A percentile compares a stretch with the other conserved stretches of the same genome.
These are phyloP conservation scores for Ovis canadensis DNA, from an alignment of 2,113 vertebrate genomes.

Conservation along the genomic window DNA sequence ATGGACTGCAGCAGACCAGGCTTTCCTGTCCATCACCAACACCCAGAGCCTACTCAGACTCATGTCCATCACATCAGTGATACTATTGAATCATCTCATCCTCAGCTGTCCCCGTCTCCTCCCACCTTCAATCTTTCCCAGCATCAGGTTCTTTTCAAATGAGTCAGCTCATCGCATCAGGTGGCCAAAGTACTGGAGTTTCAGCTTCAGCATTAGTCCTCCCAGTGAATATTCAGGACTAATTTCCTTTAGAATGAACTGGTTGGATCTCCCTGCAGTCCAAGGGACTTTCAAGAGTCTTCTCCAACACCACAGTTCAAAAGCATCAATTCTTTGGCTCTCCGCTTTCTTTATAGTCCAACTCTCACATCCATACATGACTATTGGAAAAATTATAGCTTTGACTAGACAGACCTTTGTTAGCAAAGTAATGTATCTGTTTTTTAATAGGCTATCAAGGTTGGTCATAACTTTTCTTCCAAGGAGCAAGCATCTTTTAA, in stretches of 20 bases:
- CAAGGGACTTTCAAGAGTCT: background rate
- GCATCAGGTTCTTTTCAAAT: background rate
- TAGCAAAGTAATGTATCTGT: background rate
- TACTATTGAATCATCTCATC: background rate
- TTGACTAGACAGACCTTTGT: background rate
- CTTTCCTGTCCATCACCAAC: background rate
- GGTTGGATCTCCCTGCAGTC: background rate
- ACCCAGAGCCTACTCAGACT: background rate
- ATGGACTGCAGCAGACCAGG: background rate
- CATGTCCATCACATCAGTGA: background rate
- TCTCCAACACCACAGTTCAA: background rate
- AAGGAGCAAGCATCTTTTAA: background rate
- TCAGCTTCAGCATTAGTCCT: background rate
- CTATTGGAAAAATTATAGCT: background rate
- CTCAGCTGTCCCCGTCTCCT: background rate
- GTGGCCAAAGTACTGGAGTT: background rate
- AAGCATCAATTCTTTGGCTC: background rate
- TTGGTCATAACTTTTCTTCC: background rate
- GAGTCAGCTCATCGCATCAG: accelerated
- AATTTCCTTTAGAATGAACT: background rate
- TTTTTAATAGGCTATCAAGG: background rate
- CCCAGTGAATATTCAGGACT: background rate
- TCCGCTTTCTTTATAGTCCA: background rate
- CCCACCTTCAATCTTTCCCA: background rate
- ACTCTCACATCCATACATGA: background rate